Evolutionary conservation across 2,797 vertebrate species (phyloP), one percentile per base, ranked within the genome.

Genomic region (Graptemys geographica): DNA sequence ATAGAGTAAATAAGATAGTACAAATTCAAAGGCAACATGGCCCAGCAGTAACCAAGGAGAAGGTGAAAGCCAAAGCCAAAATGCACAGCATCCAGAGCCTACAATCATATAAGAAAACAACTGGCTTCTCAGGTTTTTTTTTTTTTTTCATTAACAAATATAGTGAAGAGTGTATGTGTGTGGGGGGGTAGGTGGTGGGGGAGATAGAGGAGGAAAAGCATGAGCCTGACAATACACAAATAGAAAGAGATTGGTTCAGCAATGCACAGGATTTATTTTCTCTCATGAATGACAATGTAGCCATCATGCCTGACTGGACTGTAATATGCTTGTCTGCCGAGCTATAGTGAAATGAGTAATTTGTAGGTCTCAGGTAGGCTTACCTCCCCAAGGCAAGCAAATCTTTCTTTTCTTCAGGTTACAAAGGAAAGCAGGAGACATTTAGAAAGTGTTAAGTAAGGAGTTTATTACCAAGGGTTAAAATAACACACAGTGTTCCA

Each of bases 181-280:
- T 6, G 44, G 33, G 12, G 18, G 4, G n/a, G n/a, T 4, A 19
- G 16, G 10, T n/a, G 33, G 8, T 8, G 15, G 5, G n/a, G n/a
- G 7, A 19, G 16, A n/a, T n/a, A n/a, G n/a, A 21, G n/a, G 8
- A 19, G 18, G n/a, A 21, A n/a, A 37, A 65, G 31, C 62, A 69
- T 69, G 19, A 37, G 65, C 65, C 65, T 23, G 65, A 69, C n/a
- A 69, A 69, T 21, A 69, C n/a, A 37, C 18, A 37, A 37, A 37
- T 69, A 37, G 33, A n/a, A 62, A 62, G 62, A 65, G 8, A n/a
- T 19, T 37, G 33, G 18, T 69, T 69, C n/a, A 69, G n/a, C 65
- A 69, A n/a, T 69, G 62, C 16, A 69, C 16, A n/a, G 62, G 33
- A 69, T 69, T 69, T 37, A n/a, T 69, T 69, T 69, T 69, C n/a